Evolutionary conservation across 2,113 vertebrate genomes (phyloP), one percentile per base, ranked within the genome.

Genomic region (Polypterus bichir): DNA sequence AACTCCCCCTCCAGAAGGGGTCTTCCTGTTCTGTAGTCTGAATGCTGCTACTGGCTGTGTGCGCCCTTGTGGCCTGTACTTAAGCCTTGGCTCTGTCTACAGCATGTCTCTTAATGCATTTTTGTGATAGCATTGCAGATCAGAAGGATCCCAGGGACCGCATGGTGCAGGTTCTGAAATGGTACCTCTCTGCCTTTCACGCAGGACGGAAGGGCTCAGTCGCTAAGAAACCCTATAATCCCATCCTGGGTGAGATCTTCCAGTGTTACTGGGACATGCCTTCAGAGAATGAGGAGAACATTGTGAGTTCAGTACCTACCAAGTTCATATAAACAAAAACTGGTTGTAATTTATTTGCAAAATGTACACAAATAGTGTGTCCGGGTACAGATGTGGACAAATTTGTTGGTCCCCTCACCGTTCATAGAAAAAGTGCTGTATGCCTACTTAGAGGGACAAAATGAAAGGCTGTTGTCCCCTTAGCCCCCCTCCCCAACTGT

Each of bases 221-320:
- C 73, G 96, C 96, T 75, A 99, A 99, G 76, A 99, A 99, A 76
- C 96, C 96, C 59, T 99, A 98, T 82, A 99, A 99, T 70, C 95
- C 96, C 46, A 95, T 99, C 60, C 76, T 99, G 75, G 96, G 96
- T 0, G 95, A 99, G 71, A 93, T 97, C 69, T 99, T 99, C 79
- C 90, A 87, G 62, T 98, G 95, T 76, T 92, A 98, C 64, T 99
- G 95, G 96, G 88, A 92, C 45, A 60, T 97, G 65, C 88, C 93
- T 48, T 73, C 66, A 6, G 92, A 95, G 65, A 76, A 76, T 6
- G 92, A 97, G 54, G 94, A 97, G 54, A 82, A 76, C 45, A 11
- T 4, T 66, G 88, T 90, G 65, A 86, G 86, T 83, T 70, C 45
- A 58, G 3, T 44, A 27, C 27, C 27, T 27, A 27, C 27, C 27